Percentiles rank a stretch among this genome's conserved stretches.
Conservation (phyloP, 2,797 vertebrate genomes). For the Malurus splendens region DNA sequence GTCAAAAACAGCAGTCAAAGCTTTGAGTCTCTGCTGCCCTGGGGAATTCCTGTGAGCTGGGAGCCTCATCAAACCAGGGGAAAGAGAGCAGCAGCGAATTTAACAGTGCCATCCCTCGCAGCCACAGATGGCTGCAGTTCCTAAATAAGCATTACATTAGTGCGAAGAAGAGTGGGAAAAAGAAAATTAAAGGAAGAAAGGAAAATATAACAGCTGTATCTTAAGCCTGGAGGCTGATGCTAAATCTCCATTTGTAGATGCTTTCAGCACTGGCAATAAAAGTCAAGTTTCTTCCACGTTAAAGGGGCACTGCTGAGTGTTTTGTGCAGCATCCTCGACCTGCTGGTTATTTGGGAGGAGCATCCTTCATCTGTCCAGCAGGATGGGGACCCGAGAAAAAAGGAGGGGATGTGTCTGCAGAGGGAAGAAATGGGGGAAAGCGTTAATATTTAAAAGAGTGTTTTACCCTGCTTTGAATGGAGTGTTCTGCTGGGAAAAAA, state of each 20-base stretch:
- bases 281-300: constrained; percentile 19
- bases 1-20: constrained; percentile 40
- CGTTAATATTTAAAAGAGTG: background rate
- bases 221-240: constrained; percentile 44
- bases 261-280: constrained; percentile 37
- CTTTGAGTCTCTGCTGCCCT: background rate
- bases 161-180: constrained; percentile 13
- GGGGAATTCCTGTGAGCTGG: constrained; percentile 48
- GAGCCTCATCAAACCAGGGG: constrained; percentile 48
- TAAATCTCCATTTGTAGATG: constrained; percentile 59
- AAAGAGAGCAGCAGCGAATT: constrained; percentile 47
- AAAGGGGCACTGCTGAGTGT: constrained; percentile 37
- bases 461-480: background rate
- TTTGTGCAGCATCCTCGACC: background rate
- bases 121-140: constrained; percentile 67
- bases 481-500: background rate
- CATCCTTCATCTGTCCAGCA: background rate
- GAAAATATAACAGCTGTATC: constrained; percentile 54
- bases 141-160: constrained; percentile 76
- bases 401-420: background rate
- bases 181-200: constrained; percentile 44
- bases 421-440: background rate
- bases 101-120: constrained; percentile 56
- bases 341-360: background rate
- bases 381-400: background rate